A percentile compares a stretch with the other conserved stretches of the same genome.
These are phyloP conservation scores for Dipodomys stephensi DNA, from an alignment of 2,113 vertebrate species.

Conservation along the genomic window DNA sequence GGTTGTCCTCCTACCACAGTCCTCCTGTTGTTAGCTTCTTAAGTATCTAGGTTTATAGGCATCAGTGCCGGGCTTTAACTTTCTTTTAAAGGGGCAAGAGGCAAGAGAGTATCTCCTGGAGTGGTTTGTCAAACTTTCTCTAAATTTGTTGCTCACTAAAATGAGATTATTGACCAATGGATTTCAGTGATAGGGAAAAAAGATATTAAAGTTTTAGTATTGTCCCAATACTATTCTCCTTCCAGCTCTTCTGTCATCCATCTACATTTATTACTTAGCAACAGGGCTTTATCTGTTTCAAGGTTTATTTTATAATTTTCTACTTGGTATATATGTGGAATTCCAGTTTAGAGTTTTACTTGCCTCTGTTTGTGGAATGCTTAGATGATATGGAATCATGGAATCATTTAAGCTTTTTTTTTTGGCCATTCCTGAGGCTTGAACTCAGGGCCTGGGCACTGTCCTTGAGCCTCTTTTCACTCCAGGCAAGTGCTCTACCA, in stretches of 20 bases:
- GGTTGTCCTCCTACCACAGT: too few species aligned
- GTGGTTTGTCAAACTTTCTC: constrained; percentile 12
- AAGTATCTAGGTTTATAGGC: too few species aligned
- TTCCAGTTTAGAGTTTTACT: constrained; percentile 12
- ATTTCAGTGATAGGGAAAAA: too few species aligned
- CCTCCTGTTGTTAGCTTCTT: too few species aligned
- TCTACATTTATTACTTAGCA: not conserved
- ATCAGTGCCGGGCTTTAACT: too few species aligned
- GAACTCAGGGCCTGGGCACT: too few species aligned
- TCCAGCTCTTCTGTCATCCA: not conserved
- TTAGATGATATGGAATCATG: not conserved
- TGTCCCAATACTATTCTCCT: not conserved
- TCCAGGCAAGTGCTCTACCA: too few species aligned
- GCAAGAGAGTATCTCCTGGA: not conserved
- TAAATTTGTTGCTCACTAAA: constrained; percentile 53
- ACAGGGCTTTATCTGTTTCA: constrained; percentile 53
- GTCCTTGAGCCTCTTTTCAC: too few species aligned
- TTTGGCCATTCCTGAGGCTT: too few species aligned
- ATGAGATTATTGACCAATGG: constrained; percentile 24
- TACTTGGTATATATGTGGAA: not conserved
- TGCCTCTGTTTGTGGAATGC: constrained; percentile 18
- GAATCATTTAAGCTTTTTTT: constrained; percentile 39
- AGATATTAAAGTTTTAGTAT: not conserved
- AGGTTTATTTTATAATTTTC: constrained; percentile 4
- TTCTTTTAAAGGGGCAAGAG: not conserved